Evolutionary conservation across 2,888 invertebrate genomes (phyloP), one percentile per base, ranked within the genome.

Genomic region (Ypsolopha sequella): DNA sequence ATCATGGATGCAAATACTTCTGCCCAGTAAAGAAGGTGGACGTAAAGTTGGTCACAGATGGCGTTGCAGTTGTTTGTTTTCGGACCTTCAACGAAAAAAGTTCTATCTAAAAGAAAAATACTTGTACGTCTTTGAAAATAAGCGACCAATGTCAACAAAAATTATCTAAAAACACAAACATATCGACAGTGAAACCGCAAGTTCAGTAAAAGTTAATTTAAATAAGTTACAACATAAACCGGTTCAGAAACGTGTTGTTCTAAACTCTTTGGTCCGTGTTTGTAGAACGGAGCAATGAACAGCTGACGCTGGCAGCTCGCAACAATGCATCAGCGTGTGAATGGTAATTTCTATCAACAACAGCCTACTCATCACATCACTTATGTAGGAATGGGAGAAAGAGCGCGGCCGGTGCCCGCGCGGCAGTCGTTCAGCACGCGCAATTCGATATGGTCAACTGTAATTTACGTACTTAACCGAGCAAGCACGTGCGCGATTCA

Each of bases 401-500:
- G 82, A 81, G 75, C 74, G 75, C 66, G 71, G 76, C 73, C 72
- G 70, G 63, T 70, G 78, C 65, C 73, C 75, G 75, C 64, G 11
- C 67, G 63, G 68, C 85, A 84, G 84, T 85, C 84, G 73, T 63
- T 69, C 70, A 53, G 73, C 81, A 73, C 80, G 80, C 81, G 76
- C 76, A 85, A 76, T 82, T 84, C 84, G 80, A 82, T 68, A 82
- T 84, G 82, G 85, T 81, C 85, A 84, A 76, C 77, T 80, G 74
- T 77, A 73, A 76, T 77, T 78, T 73, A 75, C 66, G 62, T 60
- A 65, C 65, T 65, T 66, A 65, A 61, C 65, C 64, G 68, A 63
- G 64, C 61, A 59, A 62, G 60, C 59, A 62, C 63, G 66, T 64
- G 63, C 50, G 48, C 41, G 60, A 62, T 60, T 64, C 58, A 54